Percentiles rank a stretch among this genome's conserved stretches.
phyloP scores from a whole-genome alignment of 2,113 vertebrate species.

The Emydura subglobosa region DNA sequence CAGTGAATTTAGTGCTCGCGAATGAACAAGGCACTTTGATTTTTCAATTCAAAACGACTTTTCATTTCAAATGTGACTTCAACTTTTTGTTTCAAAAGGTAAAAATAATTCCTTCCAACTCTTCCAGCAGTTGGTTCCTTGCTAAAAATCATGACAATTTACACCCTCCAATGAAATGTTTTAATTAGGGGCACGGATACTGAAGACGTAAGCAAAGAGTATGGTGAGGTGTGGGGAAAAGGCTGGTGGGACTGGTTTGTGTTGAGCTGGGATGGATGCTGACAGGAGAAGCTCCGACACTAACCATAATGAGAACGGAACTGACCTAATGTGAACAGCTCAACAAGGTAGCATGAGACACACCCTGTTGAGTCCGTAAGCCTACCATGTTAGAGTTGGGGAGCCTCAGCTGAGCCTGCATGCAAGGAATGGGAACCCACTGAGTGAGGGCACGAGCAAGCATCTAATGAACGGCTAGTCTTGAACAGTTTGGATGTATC shows the following conservation, averaged over 20 bases:
- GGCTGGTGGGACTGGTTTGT: neutral
- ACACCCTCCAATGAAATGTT: neutral
- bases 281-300: neutral
- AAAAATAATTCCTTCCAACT: neutral
- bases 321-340: neutral
- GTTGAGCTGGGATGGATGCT: neutral
- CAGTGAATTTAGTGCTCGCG: neutral
- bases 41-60: neutral
- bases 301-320: neutral
- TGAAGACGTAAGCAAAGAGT: neutral
- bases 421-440: neutral
- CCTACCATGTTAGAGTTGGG: neutral
- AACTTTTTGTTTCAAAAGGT: neutral
- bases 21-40: neutral
- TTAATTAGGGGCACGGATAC: accelerated
- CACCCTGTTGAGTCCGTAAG: neutral
- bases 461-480: neutral
- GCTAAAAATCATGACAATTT: neutral
- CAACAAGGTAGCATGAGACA: neutral
- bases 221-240: neutral
- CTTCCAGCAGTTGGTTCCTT: neutral
- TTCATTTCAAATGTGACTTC: neutral
- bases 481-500: neutral
- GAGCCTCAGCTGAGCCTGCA: neutral
- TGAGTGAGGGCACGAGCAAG: neutral